phyloP scores from a whole-genome alignment of 2,797 vertebrate genomes.

The Xenops minutus region DNA sequence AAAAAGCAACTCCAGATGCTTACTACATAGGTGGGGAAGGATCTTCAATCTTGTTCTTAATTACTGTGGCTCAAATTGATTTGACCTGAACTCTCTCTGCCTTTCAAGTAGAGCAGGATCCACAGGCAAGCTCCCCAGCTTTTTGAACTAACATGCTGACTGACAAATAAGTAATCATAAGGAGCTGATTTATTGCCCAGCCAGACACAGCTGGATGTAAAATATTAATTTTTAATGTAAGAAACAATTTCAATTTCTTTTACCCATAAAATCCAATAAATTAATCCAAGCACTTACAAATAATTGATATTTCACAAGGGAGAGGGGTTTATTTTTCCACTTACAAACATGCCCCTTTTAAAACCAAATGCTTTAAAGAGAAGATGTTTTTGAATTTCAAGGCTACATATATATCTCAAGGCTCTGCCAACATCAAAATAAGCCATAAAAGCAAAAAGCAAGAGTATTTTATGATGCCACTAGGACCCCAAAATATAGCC shows the following conservation, averaged over 20 bases:
- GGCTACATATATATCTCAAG: constrained; percentile 7
- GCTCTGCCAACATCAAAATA: constrained; percentile 40
- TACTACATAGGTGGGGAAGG: constrained; percentile 22
- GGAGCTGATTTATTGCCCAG: constrained; percentile 62
- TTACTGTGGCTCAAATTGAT: constrained; percentile 69
- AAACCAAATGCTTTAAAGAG: constrained; percentile 23
- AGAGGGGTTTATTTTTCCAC: neutral
- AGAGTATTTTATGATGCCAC: constrained; percentile 36
- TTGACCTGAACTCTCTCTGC: constrained; percentile 65
- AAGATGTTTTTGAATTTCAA: constrained; percentile 42
- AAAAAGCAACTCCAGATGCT: constrained; percentile 38
- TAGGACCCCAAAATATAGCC: constrained; percentile 33
- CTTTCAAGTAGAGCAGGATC: constrained; percentile 58
- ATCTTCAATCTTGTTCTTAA: constrained; percentile 72
- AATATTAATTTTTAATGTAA: constrained; percentile 72
- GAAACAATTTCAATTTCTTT: constrained; percentile 67
- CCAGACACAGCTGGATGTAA: constrained; percentile 61
- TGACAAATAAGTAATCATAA: constrained; percentile 73
- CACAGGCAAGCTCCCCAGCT: constrained; percentile 56
- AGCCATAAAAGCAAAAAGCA: constrained; percentile 49
- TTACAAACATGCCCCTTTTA: neutral
- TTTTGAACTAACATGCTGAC: constrained; percentile 71
- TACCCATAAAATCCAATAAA: constrained; percentile 63
- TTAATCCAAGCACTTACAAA: constrained; percentile 55
- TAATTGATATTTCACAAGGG: constrained; percentile 52